Percentiles rank a stretch among this genome's conserved stretches.
phyloP scores from a whole-genome alignment of 1,140 invertebrate species.

The Campoletis sonorensis region DNA sequence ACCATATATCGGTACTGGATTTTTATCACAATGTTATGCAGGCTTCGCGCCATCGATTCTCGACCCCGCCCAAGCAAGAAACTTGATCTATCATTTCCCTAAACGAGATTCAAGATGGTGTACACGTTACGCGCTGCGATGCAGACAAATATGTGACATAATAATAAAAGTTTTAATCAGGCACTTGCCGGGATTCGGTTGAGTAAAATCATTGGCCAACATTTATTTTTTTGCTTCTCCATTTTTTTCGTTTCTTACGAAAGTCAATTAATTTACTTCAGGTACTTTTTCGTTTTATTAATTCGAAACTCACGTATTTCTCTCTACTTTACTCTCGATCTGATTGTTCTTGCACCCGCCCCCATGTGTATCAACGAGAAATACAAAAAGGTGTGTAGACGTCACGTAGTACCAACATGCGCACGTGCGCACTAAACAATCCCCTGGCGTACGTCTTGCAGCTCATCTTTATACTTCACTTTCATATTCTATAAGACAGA shows the following conservation, averaged over 20 bases:
- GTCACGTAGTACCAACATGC: not conserved
- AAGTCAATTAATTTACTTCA: too few species aligned
- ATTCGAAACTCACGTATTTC: too few species aligned
- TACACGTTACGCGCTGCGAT: not conserved
- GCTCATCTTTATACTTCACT: slow-evolving; percentile 36
- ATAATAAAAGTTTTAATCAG: not conserved
- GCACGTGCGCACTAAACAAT: slow-evolving; percentile 6
- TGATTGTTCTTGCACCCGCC: not conserved
- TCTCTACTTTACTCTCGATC: not conserved
- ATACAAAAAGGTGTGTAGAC: not conserved
- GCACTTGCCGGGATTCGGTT: not conserved
- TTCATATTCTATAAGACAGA: not conserved
- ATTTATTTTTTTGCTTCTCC: too few species aligned
- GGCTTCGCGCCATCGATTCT: not conserved
- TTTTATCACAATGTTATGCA: slow-evolving; percentile 13
- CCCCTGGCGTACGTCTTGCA: not conserved
- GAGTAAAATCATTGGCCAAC: too few species aligned
- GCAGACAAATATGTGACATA: not conserved
- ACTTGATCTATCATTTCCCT: not conserved
- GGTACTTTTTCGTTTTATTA: too few species aligned
- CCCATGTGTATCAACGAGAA: not conserved
- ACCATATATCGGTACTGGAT: not conserved
- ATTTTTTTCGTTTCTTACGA: too few species aligned
- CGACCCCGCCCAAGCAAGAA: not conserved
- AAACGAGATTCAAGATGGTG: slow-evolving; percentile 10